Base-by-base conservation (phyloP, 2,113 vertebrate genomes). In the Aviceda subcristata region DNA sequence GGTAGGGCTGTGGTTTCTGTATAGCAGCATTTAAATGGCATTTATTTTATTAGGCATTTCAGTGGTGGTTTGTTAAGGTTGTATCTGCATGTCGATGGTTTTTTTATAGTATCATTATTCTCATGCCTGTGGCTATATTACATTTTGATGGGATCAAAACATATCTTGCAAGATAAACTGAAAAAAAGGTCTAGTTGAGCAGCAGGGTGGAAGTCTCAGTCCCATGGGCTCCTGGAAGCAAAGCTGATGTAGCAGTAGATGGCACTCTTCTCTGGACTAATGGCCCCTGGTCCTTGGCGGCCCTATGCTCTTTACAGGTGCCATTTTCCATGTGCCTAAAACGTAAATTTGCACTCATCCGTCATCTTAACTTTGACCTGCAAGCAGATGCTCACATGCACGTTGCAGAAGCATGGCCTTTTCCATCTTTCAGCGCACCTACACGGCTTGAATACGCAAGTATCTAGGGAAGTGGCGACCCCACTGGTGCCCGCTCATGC, bases 11-110 rank as follows among this genome's bases (percentile, higher is more conserved):
- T 71, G 1, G 3, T 69, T 80, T 94, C 55, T 74, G 19, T 53
- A 23, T 9, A 41, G 48, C 27, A 69, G 13, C 3, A 0, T 62
- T 85, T 76, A 69, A 90, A 76, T 76, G 32, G 26, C 34, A 90
- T 95, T 94, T 83, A 50, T 76, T 89, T 92, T 91, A 41, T 87
- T 82, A 27, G n/a, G 29, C 79, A 55, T 92, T 94, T 94, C 66
- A 5, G 2, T 79, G 69, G 69, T 73, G 66, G 45, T 95, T 91
- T 82, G 20, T 87, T 95, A 30, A 87, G 66, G 69, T 76, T 94
- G n/a, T 69, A 85, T 86, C 46, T 88, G n/a, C 77, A 63, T 67
- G 85, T 38, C 83, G 76, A 55, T 78, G 17, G 0, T 1, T 8
- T 22, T 85, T 89, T 78, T 23, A 62, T 63, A 38, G 39, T 64